phyloP scores from a whole-genome alignment of 2,797 vertebrate species.

The Dryobates pubescens region DNA sequence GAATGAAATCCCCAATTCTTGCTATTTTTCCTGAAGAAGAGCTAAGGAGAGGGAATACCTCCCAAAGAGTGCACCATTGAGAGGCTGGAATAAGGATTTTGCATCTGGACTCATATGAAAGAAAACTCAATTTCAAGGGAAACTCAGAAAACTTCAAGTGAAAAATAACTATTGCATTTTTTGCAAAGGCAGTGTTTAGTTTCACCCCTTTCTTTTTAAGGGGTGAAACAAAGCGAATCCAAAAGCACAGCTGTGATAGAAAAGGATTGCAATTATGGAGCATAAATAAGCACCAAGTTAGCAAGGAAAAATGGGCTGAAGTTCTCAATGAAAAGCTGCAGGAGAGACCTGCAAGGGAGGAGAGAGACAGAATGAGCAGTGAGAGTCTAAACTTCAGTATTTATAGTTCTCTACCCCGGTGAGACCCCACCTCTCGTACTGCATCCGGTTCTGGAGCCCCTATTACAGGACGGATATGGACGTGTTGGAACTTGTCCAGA shows the following conservation, averaged over 20 bases:
- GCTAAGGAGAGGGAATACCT: not conserved
- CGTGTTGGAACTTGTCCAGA: no score
- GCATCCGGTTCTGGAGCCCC: no score
- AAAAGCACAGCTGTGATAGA: not conserved
- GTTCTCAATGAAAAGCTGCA: not conserved
- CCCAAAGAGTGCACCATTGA: not conserved
- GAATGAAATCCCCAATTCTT: not conserved
- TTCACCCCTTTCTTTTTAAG: not conserved
- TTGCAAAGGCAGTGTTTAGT: not conserved
- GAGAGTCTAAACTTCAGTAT: not conserved
- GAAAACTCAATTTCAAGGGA: not conserved
- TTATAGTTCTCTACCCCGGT: not conserved
- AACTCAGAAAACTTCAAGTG: not conserved
- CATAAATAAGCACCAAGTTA: not conserved
- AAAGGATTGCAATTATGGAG: not conserved
- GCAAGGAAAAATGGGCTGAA: accelerated
- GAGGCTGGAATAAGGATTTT: not conserved
- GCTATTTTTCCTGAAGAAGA: not conserved
- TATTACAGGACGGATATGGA: no score
- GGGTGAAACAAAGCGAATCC: not conserved
- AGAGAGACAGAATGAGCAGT: accelerated
- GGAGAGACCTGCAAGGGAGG: not conserved
- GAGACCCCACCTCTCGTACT: no score
- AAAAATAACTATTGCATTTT: not conserved
- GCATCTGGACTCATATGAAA: not conserved